Evolutionary conservation across 1,140 invertebrate species (phyloP).

Genomic region (Nymphalis io): DNA sequence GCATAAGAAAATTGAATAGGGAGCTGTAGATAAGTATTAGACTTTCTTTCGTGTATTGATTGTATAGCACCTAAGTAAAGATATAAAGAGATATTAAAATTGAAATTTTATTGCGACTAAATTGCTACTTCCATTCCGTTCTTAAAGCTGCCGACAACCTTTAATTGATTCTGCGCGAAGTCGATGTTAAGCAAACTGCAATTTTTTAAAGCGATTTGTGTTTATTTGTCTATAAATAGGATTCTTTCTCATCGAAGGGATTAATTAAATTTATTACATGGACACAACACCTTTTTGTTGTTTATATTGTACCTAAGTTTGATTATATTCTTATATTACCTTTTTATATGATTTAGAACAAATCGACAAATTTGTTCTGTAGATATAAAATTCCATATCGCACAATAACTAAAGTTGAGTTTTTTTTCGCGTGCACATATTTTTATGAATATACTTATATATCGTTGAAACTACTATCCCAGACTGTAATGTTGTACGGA

Average conservation of each 20-base stretch:
- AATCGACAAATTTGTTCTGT: too few relatives aligned
- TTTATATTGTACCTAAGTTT: too few relatives aligned
- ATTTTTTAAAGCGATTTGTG: constrained; percentile 8
- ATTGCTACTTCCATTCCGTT: constrained; percentile 29
- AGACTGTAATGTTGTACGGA: background rate
- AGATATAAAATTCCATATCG: too few relatives aligned
- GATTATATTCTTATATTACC: too few relatives aligned
- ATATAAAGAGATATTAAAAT: constrained; percentile 11
- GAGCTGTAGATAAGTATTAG: too few relatives aligned
- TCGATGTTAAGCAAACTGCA: constrained; percentile 1
- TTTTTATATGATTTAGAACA: too few relatives aligned
- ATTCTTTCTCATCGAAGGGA: too few relatives aligned
- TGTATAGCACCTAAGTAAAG: background rate
- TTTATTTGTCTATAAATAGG: background rate
- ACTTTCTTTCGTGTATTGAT: background rate
- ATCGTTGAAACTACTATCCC: constrained; percentile 4
- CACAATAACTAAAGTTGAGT: too few relatives aligned
- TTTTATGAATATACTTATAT: background rate
- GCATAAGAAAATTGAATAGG: too few relatives aligned
- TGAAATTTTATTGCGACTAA: constrained; percentile 26
- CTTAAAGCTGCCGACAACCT: constrained; percentile 14
- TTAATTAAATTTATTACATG: too few relatives aligned
- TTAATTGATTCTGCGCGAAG: constrained; percentile 25
- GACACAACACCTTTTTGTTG: too few relatives aligned
- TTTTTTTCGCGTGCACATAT: too few relatives aligned